phyloP scores from a whole-genome alignment of 2,888 invertebrate species.

The Ephialtes manifestator region DNA sequence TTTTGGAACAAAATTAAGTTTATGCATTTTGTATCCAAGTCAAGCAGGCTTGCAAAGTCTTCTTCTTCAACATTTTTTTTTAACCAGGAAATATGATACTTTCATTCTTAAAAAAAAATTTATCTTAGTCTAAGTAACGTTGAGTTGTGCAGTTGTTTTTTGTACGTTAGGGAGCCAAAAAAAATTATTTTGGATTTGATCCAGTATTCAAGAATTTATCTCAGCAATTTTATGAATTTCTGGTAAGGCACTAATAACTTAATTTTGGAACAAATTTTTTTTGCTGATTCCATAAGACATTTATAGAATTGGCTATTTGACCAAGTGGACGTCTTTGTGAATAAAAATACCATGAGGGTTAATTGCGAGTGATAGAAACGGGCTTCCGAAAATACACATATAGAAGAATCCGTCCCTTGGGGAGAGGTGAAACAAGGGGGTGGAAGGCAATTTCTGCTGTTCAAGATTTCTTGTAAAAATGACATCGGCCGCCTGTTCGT shows the following conservation, averaged over 20 bases:
- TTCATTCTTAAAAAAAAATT: neutral
- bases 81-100: too few relatives aligned
- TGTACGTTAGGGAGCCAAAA: too few relatives aligned
- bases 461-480: constrained; percentile 65
- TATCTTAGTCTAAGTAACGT: too few relatives aligned
- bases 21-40: constrained; percentile 5
- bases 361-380: constrained; percentile 27
- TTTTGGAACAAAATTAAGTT: neutral
- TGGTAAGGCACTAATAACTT: too few relatives aligned
- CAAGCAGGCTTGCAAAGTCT: neutral
- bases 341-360: constrained; percentile 8
- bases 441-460: constrained; percentile 46
- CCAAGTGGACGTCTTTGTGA: neutral
- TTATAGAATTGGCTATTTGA: neutral
- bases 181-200: too few relatives aligned
- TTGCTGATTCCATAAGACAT: neutral
- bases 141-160: too few relatives aligned
- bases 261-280: neutral
- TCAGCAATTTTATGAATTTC: too few relatives aligned
- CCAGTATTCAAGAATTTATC: too few relatives aligned
- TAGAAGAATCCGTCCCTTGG: constrained; percentile 6
- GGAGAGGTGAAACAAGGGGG: neutral
- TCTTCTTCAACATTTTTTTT: too few relatives aligned
- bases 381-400: neutral
- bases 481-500: constrained; percentile 54